Base-by-base conservation (phyloP, 2,797 vertebrate species). In the Microctenopoma steveboyesi region DNA sequence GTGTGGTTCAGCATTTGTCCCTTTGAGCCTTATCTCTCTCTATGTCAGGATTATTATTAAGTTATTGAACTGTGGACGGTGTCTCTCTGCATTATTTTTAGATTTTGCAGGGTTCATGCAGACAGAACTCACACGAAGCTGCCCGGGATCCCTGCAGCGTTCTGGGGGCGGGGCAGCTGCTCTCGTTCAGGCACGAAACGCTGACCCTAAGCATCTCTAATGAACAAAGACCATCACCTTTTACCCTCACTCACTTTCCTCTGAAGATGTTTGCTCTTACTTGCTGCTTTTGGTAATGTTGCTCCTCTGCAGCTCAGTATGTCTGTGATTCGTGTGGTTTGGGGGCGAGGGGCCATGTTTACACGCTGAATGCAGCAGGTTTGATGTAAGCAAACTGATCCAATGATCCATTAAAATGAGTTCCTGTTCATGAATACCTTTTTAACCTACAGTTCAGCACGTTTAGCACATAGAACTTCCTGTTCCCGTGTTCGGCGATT, bases 171-270 rank as follows among this genome's bases (percentile, higher is more conserved):
- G 10, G 10, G 37, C 37, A 37, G 37, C 37, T 37, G 37, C 37
- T 37, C 37, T 37, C 8, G 37, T 37, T 10, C 37, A 37, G 2
- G 7, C 30, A 33, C 30, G 81, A 69, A 79, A 30, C 5, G 28
- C 28, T 22, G 22, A 22, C 83, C 81, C 75, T 48, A 64, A 81
- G 84, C 12, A 51, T 82, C 76, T 74, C 83, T 81, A 84, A 90
- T 91, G 90, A 89, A 90, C 88, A 84, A 89, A 83, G 75, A 81
- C 66, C 68, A 70, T 58, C 40, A 42, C 22, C 22, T 22, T 22
- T 22, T 22, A 22, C 1, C 28, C 63, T 58, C 6, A 7, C 51
- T 60, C 47, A 25, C 55, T 50, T 52, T 18, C 48, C 47, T 52
- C 4, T 72, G 22, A 22, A 22, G 22, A 22, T 22, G 22, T 22